Percentiles rank a stretch among this genome's conserved stretches.
phyloP scores from a whole-genome alignment of 2,888 invertebrate genomes.

The Cecidostiba fungosa region DNA sequence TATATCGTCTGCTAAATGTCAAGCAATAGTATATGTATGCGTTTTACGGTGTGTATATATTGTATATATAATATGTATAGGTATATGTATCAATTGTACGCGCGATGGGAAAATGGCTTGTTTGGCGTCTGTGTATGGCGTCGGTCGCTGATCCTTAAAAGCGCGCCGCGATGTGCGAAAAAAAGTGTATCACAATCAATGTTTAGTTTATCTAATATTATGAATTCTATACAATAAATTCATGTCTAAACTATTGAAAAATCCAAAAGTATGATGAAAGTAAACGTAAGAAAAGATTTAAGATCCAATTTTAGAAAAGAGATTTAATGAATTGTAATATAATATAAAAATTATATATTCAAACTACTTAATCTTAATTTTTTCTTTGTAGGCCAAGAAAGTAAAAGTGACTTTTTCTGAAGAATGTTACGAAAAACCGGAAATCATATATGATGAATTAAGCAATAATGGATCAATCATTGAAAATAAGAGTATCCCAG shows the following conservation, averaged over 20 bases:
- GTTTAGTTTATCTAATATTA: too few species aligned
- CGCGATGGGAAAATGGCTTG: not conserved
- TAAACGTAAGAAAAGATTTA: slow-evolving; percentile 26
- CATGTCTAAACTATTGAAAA: not conserved
- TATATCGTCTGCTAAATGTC: not conserved
- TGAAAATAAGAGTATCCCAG: slow-evolving; percentile 75
- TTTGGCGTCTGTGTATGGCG: not conserved
- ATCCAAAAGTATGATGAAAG: slow-evolving; percentile 18
- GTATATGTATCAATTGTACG: too few species aligned
- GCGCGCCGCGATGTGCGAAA: too few species aligned
- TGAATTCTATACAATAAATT: not conserved
- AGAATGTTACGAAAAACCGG: slow-evolving; percentile 7
- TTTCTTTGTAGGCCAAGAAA: slow-evolving; percentile 52
- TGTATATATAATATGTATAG: too few species aligned
- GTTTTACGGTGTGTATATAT: too few species aligned
- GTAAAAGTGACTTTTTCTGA: slow-evolving; percentile 39
- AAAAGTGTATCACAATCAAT: too few species aligned
- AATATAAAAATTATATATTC: not conserved
- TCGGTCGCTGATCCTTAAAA: not conserved
- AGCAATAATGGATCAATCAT: slow-evolving; percentile 57
- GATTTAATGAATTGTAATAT: not conserved
- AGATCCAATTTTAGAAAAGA: not conserved
- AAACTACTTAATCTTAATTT: not conserved
- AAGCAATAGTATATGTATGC: not conserved
- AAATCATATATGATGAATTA: slow-evolving; percentile 35